A percentile compares a stretch with the other conserved stretches of the same genome.
These are phyloP conservation scores for Macrosiphum euphorbiae DNA, from an alignment of 2,888 invertebrate genomes.

Conservation along the genomic window DNA sequence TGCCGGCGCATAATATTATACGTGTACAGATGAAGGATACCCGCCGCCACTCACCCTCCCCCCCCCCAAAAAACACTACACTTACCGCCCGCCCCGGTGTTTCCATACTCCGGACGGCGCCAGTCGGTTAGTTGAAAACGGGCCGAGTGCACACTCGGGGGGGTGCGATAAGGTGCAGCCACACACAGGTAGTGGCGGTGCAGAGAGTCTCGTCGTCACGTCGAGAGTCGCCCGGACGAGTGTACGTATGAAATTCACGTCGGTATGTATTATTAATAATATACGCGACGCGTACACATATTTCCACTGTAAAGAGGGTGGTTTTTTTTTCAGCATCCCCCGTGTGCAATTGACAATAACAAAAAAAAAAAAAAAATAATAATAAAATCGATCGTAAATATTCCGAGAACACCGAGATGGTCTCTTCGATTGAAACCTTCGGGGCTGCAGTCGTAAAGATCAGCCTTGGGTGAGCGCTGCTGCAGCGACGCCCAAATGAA, in stretches of 20 bases:
- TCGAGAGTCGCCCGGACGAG: neutral
- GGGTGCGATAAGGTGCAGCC: slow-evolving; percentile 33
- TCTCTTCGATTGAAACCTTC: slow-evolving; percentile 7
- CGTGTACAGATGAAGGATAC: slow-evolving; percentile 26
- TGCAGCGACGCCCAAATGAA: neutral
- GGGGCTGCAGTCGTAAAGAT: slow-evolving; percentile 3
- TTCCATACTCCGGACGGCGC: slow-evolving; percentile 32
- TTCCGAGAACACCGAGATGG: neutral
- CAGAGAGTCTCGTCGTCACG: neutral
- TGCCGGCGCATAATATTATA: neutral
- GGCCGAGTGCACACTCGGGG: neutral
- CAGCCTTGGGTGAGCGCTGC: neutral
- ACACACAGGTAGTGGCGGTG: slow-evolving; percentile 42
- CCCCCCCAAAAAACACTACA: neutral
- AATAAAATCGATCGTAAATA: slow-evolving; percentile 46
- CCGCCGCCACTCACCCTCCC: neutral
- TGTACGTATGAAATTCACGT: neutral
- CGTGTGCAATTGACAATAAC: neutral
- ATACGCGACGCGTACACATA: neutral
- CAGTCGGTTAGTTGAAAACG: slow-evolving; percentile 35
- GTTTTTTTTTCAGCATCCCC: neutral
- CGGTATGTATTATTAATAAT: neutral
- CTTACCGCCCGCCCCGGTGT: neutral
- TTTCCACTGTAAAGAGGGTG: neutral
- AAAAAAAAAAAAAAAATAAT: neutral